phyloP scores from a whole-genome alignment of 2,113 vertebrate species.

The Alouatta palliata region DNA sequence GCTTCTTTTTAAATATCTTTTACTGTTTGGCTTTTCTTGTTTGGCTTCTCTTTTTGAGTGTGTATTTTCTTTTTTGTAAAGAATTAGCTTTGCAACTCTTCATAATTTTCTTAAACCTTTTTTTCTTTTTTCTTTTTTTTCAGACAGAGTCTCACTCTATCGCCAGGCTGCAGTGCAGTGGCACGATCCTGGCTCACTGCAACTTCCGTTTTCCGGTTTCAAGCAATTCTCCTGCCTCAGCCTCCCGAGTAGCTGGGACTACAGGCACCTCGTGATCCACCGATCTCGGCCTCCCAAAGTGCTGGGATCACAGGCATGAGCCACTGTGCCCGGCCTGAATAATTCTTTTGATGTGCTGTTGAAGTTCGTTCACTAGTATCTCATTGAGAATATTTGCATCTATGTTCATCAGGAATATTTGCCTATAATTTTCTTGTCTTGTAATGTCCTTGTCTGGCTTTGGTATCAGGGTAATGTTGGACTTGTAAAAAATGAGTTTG shows the following conservation, averaged over 20 bases:
- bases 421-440: not conserved
- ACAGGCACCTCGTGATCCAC: too few relatives aligned
- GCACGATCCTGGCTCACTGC: too few relatives aligned
- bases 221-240: too few relatives aligned
- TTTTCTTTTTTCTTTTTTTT: too few relatives aligned
- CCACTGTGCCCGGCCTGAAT: not conserved
- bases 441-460: not conserved
- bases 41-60: not conserved
- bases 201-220: too few relatives aligned
- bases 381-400: not conserved
- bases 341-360: not conserved
- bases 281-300: too few relatives aligned
- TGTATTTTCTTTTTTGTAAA: not conserved
- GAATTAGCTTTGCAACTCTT: not conserved
- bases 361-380: not conserved
- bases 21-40: too few relatives aligned
- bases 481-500: not conserved
- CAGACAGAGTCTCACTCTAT: too few relatives aligned
- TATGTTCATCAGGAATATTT: not conserved
- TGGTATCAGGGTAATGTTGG: not conserved
- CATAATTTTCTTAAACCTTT: not conserved
- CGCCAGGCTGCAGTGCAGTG: too few relatives aligned
- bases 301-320: too few relatives aligned
- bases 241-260: too few relatives aligned
- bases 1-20: not conserved